A percentile compares a stretch with the other conserved stretches of the same genome.
Conservation (phyloP, 2,888 invertebrate species). For the Latrodectus hesperus region DNA sequence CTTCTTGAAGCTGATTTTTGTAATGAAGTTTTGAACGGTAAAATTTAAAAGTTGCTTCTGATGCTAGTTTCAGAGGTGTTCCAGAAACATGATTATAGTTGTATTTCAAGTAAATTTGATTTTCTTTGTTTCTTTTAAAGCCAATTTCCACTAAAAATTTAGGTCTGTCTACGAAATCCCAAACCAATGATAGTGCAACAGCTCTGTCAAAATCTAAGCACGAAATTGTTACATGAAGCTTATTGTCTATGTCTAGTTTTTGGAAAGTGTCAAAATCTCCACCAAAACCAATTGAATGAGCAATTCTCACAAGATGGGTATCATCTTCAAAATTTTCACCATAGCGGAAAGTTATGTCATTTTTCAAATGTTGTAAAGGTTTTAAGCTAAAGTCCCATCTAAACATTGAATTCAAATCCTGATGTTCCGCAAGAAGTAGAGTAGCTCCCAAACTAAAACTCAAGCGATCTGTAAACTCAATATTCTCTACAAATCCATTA, state of each 20-base stretch:
- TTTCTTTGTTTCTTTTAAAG: constrained; percentile 21
- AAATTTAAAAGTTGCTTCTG: constrained; percentile 33
- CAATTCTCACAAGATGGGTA: constrained; percentile 37
- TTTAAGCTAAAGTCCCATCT: constrained; percentile 62
- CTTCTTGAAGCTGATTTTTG: constrained; percentile 37
- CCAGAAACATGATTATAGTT: constrained; percentile 23
- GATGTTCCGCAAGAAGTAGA: constrained; percentile 55
- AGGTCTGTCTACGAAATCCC: constrained; percentile 50
- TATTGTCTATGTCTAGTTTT: constrained; percentile 51
- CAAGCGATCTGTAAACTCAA: constrained; percentile 39
- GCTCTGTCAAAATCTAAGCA: constrained; percentile 54
- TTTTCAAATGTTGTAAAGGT: constrained; percentile 44
- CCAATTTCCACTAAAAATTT: constrained; percentile 46
- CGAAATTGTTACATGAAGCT: constrained; percentile 52
- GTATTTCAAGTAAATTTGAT: constrained; percentile 30
- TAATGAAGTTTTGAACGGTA: constrained; percentile 22
- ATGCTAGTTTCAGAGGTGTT: constrained; percentile 26
- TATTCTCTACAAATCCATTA: constrained; percentile 37
- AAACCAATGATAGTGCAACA: constrained; percentile 19
- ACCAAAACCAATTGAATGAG: constrained; percentile 18
- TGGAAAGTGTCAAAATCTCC: constrained; percentile 51
- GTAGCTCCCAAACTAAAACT: constrained; percentile 37
- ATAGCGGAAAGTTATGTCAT: constrained; percentile 54
- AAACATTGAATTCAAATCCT: constrained; percentile 43
- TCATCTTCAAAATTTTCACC: constrained; percentile 59